Percentiles rank a stretch among this genome's conserved stretches.
phyloP scores from a whole-genome alignment of 2,888 invertebrate species.

The Macrosiphum euphorbiae region DNA sequence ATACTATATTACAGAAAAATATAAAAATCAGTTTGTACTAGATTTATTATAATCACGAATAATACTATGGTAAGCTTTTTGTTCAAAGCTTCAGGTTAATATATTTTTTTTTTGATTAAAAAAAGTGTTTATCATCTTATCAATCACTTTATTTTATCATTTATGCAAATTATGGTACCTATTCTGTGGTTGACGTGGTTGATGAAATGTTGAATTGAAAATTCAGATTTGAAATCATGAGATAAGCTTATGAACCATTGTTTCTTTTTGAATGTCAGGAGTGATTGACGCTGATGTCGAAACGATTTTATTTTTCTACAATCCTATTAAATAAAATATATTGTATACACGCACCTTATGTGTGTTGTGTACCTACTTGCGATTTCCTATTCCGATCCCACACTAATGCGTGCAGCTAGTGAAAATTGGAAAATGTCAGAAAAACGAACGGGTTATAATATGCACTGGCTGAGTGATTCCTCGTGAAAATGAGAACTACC shows the following conservation, averaged over 20 bases:
- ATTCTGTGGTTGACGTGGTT: background rate
- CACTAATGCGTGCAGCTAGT: background rate
- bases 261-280: constrained; percentile 15
- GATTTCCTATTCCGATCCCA: constrained; percentile 18
- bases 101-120: background rate
- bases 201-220: constrained; percentile 2
- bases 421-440: constrained; percentile 58
- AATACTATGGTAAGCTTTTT: background rate
- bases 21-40: background rate
- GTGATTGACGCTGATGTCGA: constrained; percentile 34
- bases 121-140: background rate
- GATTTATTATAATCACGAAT: background rate
- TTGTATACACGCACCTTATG: background rate
- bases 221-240: constrained; percentile 7
- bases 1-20: background rate
- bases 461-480: background rate
- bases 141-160: background rate
- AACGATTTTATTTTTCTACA: constrained; percentile 33
- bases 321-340: constrained; percentile 15
- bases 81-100: background rate
- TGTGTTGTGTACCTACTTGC: background rate
- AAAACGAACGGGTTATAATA: constrained; percentile 43
- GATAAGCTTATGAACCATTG: background rate
- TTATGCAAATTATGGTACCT: background rate
- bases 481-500: background rate